Evolutionary conservation across 2,113 vertebrate genomes (phyloP).

Genomic region (Bubo bubo): DNA sequence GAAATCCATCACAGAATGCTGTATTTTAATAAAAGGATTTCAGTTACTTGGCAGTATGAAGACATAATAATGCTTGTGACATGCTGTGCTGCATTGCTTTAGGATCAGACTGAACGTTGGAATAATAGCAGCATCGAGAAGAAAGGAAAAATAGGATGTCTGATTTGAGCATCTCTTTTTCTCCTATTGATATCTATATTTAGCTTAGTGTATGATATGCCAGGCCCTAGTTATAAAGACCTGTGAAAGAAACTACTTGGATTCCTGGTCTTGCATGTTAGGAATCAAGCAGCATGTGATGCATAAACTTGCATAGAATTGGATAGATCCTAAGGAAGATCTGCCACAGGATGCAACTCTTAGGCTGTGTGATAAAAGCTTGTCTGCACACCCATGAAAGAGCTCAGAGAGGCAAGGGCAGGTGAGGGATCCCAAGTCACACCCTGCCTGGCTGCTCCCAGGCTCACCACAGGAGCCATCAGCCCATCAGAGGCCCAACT

Average conservation of each 20-base stretch:
- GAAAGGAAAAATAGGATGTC: constrained; percentile 8
- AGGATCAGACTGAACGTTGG: constrained; percentile 41
- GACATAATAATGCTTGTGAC: constrained; percentile 49
- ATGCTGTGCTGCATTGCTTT: constrained; percentile 57
- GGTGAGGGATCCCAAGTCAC: background rate
- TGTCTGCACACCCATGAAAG: background rate
- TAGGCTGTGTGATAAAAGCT: background rate
- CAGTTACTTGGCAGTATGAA: constrained; percentile 15
- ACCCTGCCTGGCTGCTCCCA: background rate
- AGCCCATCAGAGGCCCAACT: background rate
- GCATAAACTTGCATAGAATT: background rate
- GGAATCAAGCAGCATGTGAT: background rate
- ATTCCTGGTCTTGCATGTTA: background rate
- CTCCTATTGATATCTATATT: constrained; percentile 35
- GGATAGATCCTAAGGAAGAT: background rate
- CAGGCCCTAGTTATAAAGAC: background rate
- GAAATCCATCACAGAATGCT: constrained; percentile 52
- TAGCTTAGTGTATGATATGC: background rate
- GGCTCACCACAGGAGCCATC: background rate
- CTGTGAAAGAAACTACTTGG: constrained; percentile 4
- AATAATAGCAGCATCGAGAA: constrained; percentile 38
- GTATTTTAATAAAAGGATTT: constrained; percentile 71
- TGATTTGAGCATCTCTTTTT: constrained; percentile 9
- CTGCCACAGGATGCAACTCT: background rate
- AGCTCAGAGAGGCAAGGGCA: background rate